Evolutionary conservation across 1,140 invertebrate species (phyloP), one percentile per base, ranked within the genome.

Genomic region (Drosophila baimaii): DNA sequence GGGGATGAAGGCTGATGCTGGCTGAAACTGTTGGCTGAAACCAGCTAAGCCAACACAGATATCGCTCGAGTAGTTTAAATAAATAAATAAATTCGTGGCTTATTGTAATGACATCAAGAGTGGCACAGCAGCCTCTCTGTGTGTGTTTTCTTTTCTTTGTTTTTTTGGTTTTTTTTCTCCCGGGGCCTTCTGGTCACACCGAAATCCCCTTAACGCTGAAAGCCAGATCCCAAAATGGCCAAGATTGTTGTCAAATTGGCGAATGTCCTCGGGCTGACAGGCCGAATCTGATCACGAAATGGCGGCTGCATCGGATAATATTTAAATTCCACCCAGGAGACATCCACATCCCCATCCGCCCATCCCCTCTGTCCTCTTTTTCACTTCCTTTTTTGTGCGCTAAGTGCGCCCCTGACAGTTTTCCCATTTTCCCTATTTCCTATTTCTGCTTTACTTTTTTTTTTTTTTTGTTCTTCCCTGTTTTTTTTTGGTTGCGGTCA

Each of bases 1-100:
- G 3, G 65, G n/a, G n/a, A n/a, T n/a, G n/a, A n/a, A n/a, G n/a
- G n/a, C n/a, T n/a, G n/a, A n/a, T n/a, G n/a, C n/a, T n/a, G n/a
- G n/a, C n/a, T n/a, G n/a, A n/a, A n/a, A n/a, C n/a, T n/a, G n/a
- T n/a, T n/a, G n/a, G 46, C 29, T 17, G 15, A 37, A 44, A 13
- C 56, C 71, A 62, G 57, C 80, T 65, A 83, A 79, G 61, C 43
- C 63, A 68, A 68, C 61, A 76, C 61, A 51, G 81, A 84, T 83
- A 84, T 72, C 62, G 71, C 62, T 59, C n/a, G 54, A 84, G 63
- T 68, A 77, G 80, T 77, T 77, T 80, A 68, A 84, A 84, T 77
- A 83, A 79, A 81, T 82, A 81, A 79, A 83, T 65, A 79, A 80
- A 84, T 77, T 57, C 61, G 57, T 59, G 58, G 49, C 61, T 75